Conservation (phyloP, 2,113 vertebrate genomes). For the Tupaia tana region DNA sequence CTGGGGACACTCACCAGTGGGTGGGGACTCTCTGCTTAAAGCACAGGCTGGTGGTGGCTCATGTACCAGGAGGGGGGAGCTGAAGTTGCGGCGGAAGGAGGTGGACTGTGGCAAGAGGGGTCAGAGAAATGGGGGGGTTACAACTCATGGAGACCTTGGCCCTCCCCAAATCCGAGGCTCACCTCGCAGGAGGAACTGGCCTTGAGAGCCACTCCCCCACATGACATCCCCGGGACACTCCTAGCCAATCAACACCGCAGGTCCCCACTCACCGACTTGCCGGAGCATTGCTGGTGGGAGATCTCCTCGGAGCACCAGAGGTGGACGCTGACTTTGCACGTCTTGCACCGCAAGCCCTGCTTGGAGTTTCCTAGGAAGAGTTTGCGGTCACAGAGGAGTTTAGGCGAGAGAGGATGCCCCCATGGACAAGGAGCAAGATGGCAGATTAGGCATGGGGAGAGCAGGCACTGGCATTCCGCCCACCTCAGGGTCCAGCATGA, state of each 20-base stretch:
- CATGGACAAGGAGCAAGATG: neutral
- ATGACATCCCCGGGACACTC: neutral
- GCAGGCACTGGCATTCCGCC: neutral
- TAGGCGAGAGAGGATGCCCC: neutral
- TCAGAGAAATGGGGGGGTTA: neutral
- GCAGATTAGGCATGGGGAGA: neutral
- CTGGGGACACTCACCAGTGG: constrained; percentile 79
- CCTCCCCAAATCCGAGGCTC: neutral
- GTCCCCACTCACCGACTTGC: constrained; percentile 87
- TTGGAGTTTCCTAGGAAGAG: constrained; percentile 92
- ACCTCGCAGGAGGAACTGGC: neutral
- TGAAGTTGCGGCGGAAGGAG: constrained; percentile 95
- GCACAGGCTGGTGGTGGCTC: constrained; percentile 87
- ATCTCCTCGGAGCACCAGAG: constrained; percentile 95
- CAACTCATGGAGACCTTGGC: neutral
- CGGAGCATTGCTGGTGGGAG: constrained; percentile 92
- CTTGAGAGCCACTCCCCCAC: neutral
- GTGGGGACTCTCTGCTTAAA: constrained; percentile 86
- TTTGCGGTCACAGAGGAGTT: neutral
- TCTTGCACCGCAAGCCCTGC: constrained; percentile 94
- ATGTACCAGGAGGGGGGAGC: constrained; percentile 92
- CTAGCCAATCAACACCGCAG: neutral
- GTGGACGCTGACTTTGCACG: constrained; percentile 93
- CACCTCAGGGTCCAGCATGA: neutral
- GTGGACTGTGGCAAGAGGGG: constrained; percentile 84